A percentile compares a stretch with the other conserved stretches of the same genome.
phyloP scores from a whole-genome alignment of 2,888 invertebrate species.

The Sceliomorpha sp. region DNA sequence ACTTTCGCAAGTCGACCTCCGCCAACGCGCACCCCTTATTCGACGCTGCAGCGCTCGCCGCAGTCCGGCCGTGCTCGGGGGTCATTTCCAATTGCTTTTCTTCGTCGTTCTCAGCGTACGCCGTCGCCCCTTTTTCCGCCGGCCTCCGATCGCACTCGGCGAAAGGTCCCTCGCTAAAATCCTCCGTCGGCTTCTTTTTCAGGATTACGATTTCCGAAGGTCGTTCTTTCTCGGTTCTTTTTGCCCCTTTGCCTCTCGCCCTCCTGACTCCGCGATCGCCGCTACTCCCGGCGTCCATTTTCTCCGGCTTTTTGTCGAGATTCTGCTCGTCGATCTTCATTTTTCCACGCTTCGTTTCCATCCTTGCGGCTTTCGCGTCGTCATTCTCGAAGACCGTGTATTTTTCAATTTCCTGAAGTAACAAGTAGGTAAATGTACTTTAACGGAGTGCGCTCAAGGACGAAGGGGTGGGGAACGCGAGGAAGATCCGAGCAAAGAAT shows the following conservation, averaged over 20 bases:
- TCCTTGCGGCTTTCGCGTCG: constrained; percentile 17
- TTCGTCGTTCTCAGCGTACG: constrained; percentile 20
- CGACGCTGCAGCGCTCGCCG: not conserved
- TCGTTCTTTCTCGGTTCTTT: constrained; percentile 45
- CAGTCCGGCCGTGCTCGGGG: constrained; percentile 24
- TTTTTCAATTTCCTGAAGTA: constrained; percentile 65
- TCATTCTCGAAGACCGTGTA: constrained; percentile 57
- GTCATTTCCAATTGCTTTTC: constrained; percentile 29
- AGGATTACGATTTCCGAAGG: constrained; percentile 58
- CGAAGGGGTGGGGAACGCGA: too few relatives aligned
- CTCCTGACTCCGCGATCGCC: constrained; percentile 16
- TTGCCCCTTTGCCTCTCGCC: constrained; percentile 43
- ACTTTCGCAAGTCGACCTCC: constrained; percentile 5
- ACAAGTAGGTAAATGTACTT: constrained; percentile 45
- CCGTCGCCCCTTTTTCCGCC: constrained; percentile 27
- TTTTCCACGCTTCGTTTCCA: constrained; percentile 29
- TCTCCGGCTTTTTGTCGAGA: constrained; percentile 24
- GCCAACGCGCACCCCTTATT: constrained; percentile 4
- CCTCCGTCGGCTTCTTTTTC: constrained; percentile 45
- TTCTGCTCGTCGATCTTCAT: constrained; percentile 45
- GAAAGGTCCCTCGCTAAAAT: constrained; percentile 15
- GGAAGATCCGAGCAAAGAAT: constrained; percentile 8
- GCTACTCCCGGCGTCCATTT: constrained; percentile 41
- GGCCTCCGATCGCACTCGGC: constrained; percentile 10
- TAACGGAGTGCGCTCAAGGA: constrained; percentile 25